These are phyloP conservation scores for Antechinus flavipes DNA, from an alignment of 2,113 vertebrate genomes.

Conservation along the genomic window DNA sequence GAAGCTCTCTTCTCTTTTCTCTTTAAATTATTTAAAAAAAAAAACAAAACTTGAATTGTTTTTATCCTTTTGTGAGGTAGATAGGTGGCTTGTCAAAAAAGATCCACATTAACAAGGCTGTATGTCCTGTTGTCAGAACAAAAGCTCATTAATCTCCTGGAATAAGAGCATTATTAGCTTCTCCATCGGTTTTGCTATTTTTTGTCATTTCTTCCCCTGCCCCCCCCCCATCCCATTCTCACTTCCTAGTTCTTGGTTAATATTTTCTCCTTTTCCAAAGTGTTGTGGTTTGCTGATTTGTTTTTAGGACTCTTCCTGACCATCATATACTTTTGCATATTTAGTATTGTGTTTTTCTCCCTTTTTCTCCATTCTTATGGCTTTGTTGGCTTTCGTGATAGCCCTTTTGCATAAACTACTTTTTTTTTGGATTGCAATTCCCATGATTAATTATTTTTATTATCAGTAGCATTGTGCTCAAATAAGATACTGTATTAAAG, in stretches of 20 bases:
- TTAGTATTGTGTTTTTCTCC: not conserved
- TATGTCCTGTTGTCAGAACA: not conserved
- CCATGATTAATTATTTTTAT: not conserved
- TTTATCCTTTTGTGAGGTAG: not conserved
- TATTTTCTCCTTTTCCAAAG: not conserved
- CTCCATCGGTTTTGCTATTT: not conserved
- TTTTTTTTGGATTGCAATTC: not conserved
- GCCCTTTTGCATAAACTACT: not conserved
- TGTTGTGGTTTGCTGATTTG: not conserved
- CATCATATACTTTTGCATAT: not conserved
- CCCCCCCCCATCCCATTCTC: not conserved
- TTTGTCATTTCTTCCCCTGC: not conserved
- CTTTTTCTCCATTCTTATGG: not conserved
- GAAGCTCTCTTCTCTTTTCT: not conserved
- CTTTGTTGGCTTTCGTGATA: not conserved
- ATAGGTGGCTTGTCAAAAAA: not conserved
- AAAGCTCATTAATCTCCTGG: not conserved
- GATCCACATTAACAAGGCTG: not conserved
- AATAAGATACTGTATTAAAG: not conserved
- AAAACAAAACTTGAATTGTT: not conserved
- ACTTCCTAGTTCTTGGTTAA: not conserved
- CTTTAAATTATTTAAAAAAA: too few relatives aligned
- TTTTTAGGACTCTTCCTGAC: not conserved
- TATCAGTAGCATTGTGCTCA: not conserved
- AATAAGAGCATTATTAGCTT: not conserved